Evolutionary conservation across 2,113 vertebrate genomes (phyloP).

Genomic region (Bubo scandiacus): DNA sequence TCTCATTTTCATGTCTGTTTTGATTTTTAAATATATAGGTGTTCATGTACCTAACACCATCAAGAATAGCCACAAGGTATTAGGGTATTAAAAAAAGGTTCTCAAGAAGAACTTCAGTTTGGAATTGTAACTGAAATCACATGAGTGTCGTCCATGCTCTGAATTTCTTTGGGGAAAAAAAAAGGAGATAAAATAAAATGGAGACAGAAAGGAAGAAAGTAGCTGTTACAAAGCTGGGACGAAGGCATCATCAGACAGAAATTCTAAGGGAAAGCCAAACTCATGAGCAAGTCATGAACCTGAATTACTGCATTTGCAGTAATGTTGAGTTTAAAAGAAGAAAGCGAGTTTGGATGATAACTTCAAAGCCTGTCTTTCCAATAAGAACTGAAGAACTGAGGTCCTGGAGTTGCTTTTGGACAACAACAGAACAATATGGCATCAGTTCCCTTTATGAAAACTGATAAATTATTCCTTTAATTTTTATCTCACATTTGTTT

Average conservation of each 20-base stretch:
- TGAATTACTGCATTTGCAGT: not conserved
- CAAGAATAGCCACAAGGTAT: not conserved
- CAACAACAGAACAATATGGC: not conserved
- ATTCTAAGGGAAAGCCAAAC: not conserved
- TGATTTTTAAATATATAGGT: slow-evolving; percentile 43
- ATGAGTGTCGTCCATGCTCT: not conserved
- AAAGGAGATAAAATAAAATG: not conserved
- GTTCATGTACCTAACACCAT: not conserved
- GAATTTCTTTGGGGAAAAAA: not conserved
- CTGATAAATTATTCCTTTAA: not conserved
- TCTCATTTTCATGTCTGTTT: not conserved
- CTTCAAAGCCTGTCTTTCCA: not conserved
- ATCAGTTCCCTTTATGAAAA: not conserved
- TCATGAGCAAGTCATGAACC: not conserved
- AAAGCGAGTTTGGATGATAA: not conserved
- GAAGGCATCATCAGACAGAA: not conserved
- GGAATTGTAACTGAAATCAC: slow-evolving; percentile 24
- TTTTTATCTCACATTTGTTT: not conserved
- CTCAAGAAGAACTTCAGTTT: not conserved
- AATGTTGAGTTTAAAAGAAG: not conserved
- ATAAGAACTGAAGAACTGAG: not conserved
- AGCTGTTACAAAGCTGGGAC: not conserved
- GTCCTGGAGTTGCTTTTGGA: not conserved
- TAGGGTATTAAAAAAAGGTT: not conserved
- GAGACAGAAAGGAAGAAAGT: not conserved